Conservation (phyloP, 1,140 invertebrate genomes). For the Calosoma granatense region DNA sequence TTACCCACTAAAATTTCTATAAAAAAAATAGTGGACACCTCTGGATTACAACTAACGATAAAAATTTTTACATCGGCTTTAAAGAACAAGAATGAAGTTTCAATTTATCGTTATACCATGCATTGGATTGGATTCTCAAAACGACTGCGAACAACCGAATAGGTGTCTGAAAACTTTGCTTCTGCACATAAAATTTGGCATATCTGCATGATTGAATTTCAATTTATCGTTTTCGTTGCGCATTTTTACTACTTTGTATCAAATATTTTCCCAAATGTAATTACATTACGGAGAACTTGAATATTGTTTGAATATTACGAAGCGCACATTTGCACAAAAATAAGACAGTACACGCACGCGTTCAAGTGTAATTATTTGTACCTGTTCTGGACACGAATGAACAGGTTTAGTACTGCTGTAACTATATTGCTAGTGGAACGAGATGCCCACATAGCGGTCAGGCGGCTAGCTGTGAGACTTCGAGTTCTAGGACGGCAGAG, state of each 20-base stretch:
- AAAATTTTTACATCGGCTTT: not conserved
- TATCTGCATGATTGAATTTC: not conserved
- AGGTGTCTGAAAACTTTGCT: not conserved
- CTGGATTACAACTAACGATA: not conserved
- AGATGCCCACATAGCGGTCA: conserved; percentile 7
- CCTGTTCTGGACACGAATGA: too few relatives aligned
- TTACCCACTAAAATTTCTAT: not conserved
- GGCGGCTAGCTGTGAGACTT: not conserved
- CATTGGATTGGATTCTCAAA: not conserved
- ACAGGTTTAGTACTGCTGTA: not conserved
- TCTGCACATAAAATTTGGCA: not conserved
- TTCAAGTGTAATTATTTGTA: too few relatives aligned
- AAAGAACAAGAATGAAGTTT: not conserved
- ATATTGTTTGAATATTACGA: too few relatives aligned
- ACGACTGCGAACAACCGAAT: not conserved
- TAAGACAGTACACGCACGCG: too few relatives aligned
- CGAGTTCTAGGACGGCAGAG: not conserved
- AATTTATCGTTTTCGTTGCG: not conserved
- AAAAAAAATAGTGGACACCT: too few relatives aligned
- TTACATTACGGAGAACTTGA: too few relatives aligned
- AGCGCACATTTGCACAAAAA: too few relatives aligned
- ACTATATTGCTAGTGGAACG: not conserved
- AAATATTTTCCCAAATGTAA: too few relatives aligned
- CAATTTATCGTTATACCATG: not conserved
- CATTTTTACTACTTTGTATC: too few relatives aligned